These are phyloP conservation scores for Athetis lepigone DNA, from an alignment of 2,888 invertebrate species.

Conservation along the genomic window DNA sequence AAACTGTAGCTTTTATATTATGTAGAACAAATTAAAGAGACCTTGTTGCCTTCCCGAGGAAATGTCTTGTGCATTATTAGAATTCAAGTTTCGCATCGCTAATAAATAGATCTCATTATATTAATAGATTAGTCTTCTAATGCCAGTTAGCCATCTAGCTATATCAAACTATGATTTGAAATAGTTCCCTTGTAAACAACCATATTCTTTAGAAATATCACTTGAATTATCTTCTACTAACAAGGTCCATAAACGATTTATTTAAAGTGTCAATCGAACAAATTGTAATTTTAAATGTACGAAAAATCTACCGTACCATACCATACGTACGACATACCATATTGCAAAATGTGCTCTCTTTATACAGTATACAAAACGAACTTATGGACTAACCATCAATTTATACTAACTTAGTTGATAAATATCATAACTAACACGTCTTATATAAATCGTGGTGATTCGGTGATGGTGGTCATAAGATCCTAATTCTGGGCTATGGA, in stretches of 20 bases:
- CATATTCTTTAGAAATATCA: conserved; percentile 5
- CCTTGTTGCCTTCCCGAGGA: conserved; percentile 10
- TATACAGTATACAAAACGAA: conserved; percentile 13
- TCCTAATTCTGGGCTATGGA: conserved; percentile 20
- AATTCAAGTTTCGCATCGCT: conserved; percentile 36
- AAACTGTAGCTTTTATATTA: conserved; percentile 15
- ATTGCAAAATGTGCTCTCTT: conserved; percentile 41
- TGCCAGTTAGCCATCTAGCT: conserved; percentile 7
- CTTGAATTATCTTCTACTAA: conserved; percentile 4
- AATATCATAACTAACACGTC: conserved; percentile 36
- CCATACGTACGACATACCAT: background rate
- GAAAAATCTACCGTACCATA: no score
- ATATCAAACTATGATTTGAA: conserved; percentile 24
- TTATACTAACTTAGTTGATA: conserved; percentile 31
- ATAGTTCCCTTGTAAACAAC: conserved; percentile 3
- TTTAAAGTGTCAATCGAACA: background rate
- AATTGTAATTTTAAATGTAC: background rate
- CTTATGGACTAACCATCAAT: conserved; percentile 4
- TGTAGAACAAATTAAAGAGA: conserved; percentile 6
- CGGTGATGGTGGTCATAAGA: conserved; percentile 37
- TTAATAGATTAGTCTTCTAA: conserved; percentile 35
- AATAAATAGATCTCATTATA: conserved; percentile 54
- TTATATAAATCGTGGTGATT: conserved; percentile 35
- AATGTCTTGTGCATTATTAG: conserved; percentile 22
- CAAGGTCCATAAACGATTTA: conserved; percentile 6